phyloP scores from a whole-genome alignment of 2,113 vertebrate species.

The Toxostoma redivivum region DNA sequence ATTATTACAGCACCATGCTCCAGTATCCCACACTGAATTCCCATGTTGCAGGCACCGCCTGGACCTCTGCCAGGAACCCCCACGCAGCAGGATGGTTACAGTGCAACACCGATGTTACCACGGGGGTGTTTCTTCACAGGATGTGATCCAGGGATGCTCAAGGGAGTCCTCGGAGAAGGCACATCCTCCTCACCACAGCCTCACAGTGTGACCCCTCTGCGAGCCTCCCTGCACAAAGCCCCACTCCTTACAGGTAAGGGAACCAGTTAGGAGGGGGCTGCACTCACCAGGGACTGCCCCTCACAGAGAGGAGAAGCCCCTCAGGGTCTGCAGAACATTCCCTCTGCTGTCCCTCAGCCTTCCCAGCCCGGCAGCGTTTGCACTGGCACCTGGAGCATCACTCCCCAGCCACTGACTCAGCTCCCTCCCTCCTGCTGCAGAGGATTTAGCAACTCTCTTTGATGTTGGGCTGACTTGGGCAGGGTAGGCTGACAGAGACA shows the following conservation, averaged over 20 bases:
- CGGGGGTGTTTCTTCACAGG: not conserved
- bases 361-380: not conserved
- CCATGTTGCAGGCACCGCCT: rapidly evolving
- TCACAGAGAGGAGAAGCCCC: not conserved
- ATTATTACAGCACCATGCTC: not conserved
- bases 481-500: not conserved
- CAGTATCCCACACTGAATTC: not conserved
- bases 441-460: not conserved
- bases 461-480: not conserved
- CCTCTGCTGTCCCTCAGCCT: not conserved
- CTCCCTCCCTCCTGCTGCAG: not conserved
- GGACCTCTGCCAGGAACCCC: not conserved
- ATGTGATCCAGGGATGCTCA: not conserved
- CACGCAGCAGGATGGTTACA: rapidly evolving
- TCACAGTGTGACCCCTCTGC: rapidly evolving
- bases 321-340: rapidly evolving
- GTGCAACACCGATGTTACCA: rapidly evolving
- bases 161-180: not conserved
- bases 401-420: not conserved
- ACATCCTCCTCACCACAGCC: not conserved
- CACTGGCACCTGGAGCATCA: not conserved
- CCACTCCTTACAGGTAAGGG: not conserved
- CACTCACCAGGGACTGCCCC: not conserved
- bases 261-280: rapidly evolving
- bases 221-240: not conserved